These are phyloP conservation scores for Myrmophylax atrothorax DNA, from an alignment of 2,113 vertebrate genomes.

Conservation along the genomic window DNA sequence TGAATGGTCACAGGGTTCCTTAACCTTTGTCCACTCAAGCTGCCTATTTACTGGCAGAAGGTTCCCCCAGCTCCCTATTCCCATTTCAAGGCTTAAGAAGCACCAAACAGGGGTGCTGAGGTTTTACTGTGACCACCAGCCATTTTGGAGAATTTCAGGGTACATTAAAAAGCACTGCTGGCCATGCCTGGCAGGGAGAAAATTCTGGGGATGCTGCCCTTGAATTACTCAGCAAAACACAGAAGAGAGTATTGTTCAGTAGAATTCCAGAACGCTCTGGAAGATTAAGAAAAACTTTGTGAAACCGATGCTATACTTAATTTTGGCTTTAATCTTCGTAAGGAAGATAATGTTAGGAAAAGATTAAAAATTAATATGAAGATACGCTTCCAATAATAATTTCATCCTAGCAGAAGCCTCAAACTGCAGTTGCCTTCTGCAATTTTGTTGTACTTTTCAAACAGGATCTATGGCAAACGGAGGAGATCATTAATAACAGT, in stretches of 20 bases:
- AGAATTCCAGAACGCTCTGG: neutral
- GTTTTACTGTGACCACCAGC: neutral
- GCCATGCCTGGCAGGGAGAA: neutral
- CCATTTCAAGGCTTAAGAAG: neutral
- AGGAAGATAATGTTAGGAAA: constrained; percentile 19
- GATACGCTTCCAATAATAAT: neutral
- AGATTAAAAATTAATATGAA: constrained; percentile 26
- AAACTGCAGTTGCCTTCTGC: neutral
- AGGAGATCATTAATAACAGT: neutral
- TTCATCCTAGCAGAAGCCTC: constrained; percentile 3
- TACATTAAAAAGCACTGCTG: neutral
- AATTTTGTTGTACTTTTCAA: neutral
- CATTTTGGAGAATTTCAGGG: neutral
- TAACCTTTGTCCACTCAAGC: neutral
- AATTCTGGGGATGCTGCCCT: neutral
- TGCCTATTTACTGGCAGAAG: neutral
- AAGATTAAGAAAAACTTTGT: neutral
- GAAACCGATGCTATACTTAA: neutral
- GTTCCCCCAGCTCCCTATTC: neutral
- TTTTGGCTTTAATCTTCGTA: constrained; percentile 27
- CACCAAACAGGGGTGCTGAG: neutral
- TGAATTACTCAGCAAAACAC: neutral
- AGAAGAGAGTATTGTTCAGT: neutral
- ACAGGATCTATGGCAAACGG: neutral
- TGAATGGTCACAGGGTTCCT: neutral